These are phyloP conservation scores for Ambastaia sidthimunki DNA, from an alignment of 2,797 vertebrate genomes.

Conservation along the genomic window DNA sequence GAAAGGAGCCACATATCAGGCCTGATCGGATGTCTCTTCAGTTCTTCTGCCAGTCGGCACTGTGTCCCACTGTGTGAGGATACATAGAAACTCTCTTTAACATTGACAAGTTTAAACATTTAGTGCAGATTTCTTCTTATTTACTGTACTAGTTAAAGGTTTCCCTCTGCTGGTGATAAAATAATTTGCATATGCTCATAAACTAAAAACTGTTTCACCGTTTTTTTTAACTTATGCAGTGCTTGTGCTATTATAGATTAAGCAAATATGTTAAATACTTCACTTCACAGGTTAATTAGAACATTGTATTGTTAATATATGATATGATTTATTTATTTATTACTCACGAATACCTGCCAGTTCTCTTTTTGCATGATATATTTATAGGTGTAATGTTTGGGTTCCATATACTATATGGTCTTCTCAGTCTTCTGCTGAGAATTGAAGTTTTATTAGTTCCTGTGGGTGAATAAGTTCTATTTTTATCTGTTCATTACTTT, in stretches of 20 bases:
- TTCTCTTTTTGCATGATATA: too few relatives aligned
- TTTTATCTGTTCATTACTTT: slow-evolving; percentile 30
- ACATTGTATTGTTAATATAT: too few relatives aligned
- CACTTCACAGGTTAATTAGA: too few relatives aligned
- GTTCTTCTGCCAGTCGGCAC: not conserved
- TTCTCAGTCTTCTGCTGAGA: slow-evolving; percentile 3
- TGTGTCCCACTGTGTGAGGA: not conserved
- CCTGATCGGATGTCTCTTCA: not conserved
- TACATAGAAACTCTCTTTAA: not conserved
- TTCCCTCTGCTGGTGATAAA: slow-evolving; percentile 35
- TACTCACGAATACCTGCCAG: too few relatives aligned
- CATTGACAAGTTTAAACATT: not conserved
- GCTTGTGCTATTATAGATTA: too few relatives aligned
- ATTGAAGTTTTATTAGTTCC: slow-evolving; percentile 16
- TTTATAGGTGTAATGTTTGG: too few relatives aligned
- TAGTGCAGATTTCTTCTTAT: not conserved
- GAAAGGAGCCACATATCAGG: not conserved
- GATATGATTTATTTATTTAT: too few relatives aligned
- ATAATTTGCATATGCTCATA: not conserved
- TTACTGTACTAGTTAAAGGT: not conserved
- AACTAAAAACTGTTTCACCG: not conserved
- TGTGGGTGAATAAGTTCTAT: slow-evolving; percentile 8
- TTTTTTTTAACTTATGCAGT: too few relatives aligned
- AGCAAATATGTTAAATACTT: too few relatives aligned
- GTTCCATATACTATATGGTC: not conserved